Conservation (phyloP, 2,797 vertebrate species). For the Ptychobarbus kaznakovi region DNA sequence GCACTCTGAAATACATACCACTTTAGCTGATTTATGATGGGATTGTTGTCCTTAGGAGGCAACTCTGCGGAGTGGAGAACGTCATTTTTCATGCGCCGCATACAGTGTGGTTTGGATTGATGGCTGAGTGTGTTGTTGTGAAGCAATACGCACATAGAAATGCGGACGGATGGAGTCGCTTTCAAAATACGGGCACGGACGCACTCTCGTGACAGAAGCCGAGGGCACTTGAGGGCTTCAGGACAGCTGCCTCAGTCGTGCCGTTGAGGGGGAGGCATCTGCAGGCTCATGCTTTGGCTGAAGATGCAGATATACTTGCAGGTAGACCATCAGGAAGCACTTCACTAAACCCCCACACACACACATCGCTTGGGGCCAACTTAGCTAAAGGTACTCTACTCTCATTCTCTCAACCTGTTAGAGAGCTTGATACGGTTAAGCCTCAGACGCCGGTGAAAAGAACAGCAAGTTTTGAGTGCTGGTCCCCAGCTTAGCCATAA, state of each 20-base stretch:
- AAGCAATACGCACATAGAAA: conserved; percentile 37
- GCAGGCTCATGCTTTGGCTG: conserved; percentile 51
- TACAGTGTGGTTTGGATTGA: conserved; percentile 47
- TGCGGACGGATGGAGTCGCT: conserved; percentile 9
- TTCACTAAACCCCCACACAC: conserved; percentile 23
- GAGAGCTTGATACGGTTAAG: conserved; percentile 51
- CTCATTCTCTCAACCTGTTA: conserved; percentile 34
- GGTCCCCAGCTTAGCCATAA: not conserved
- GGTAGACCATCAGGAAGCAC: conserved; percentile 43
- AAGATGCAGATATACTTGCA: conserved; percentile 42
- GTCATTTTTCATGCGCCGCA: conserved; percentile 52
- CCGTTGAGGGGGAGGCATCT: conserved; percentile 47
- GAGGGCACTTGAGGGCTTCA: conserved; percentile 55
- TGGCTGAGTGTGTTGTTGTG: conserved; percentile 20
- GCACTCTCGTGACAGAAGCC: conserved; percentile 45
- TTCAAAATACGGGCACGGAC: not conserved
- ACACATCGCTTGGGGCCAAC: conserved; percentile 26
- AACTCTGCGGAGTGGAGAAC: conserved; percentile 50
- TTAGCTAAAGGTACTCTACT: conserved; percentile 40
- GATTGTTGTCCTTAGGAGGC: conserved; percentile 49
- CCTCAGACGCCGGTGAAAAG: conserved; percentile 34
- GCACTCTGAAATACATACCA: conserved; percentile 60
- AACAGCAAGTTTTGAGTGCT: not conserved
- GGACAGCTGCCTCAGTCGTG: conserved; percentile 56
- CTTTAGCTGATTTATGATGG: conserved; percentile 62